Percentiles rank a stretch among this genome's conserved stretches.
phyloP scores from a whole-genome alignment of 2,888 invertebrate species.

The Xestia sexstrigata region DNA sequence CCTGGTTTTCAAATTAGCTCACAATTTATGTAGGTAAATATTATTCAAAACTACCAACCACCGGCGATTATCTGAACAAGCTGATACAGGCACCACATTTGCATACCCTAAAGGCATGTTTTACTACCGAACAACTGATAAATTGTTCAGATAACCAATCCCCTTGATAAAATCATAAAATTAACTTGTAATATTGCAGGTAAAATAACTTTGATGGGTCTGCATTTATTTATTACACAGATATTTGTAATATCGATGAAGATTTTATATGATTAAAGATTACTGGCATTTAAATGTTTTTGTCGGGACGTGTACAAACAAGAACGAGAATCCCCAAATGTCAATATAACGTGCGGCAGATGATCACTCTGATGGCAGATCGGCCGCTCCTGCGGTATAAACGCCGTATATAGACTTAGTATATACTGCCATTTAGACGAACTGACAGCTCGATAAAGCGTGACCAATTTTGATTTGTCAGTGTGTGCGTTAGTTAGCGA shows the following conservation, averaged over 20 bases:
- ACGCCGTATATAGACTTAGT: no score
- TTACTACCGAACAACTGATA: constrained; percentile 43
- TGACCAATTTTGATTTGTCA: no score
- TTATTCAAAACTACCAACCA: constrained; percentile 40
- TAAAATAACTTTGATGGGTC: constrained; percentile 31
- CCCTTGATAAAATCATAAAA: constrained; percentile 59
- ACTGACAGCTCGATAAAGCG: no score
- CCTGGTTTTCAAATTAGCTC: constrained; percentile 8
- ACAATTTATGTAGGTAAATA: constrained; percentile 37
- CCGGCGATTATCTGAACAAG: background rate
- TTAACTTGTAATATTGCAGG: constrained; percentile 24
- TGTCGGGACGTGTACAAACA: no score
- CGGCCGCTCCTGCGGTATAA: no score
- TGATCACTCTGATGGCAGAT: no score
- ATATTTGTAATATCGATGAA: constrained; percentile 10
- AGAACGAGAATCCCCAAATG: no score
- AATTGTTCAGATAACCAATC: constrained; percentile 48
- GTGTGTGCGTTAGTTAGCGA: no score
- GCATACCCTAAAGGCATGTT: constrained; percentile 45
- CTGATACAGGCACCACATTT: constrained; percentile 28
- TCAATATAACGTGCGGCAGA: no score
- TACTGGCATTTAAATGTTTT: background rate
- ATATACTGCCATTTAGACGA: no score
- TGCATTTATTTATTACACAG: constrained; percentile 33
- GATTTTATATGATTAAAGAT: background rate